Evolutionary conservation across 2,797 vertebrate genomes (phyloP), one percentile per base, ranked within the genome.

Genomic region (Labroides dimidiatus): DNA sequence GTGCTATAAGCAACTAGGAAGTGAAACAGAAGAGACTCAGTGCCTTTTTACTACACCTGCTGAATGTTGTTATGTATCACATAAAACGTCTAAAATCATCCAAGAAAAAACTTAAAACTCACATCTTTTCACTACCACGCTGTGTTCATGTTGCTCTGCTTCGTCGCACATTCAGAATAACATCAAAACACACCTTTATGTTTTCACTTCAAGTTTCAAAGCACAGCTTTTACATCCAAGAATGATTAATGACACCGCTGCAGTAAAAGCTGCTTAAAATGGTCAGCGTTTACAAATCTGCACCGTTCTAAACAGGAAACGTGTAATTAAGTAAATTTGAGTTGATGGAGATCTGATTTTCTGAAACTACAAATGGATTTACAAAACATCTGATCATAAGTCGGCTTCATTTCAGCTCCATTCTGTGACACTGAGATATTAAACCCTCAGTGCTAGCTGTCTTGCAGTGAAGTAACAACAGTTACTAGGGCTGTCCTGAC

Each of bases 21-120:
- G 10, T 58, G 27, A 54, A 4, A n/a, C 41, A 41, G 52, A 33
- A 4, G 30, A 33, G 45, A 77, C 66, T 56, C 41, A 50, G 44
- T 3, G 36, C 42, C 44, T 60, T 11, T 39, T 47, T 47, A 1
- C 13, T 1, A 20, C 16, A 30, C 15, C 2, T 69, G 24, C 19
- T 41, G 7, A 10, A n/a, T 24, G 53, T 44, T 41, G 21, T 54
- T 66, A 57, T 69, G 77, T 66, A 76, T 50, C 24, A 15, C 14
- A 4, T 33, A 7, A 33, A 33, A 33, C 30, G 7, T 8, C 8
- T 6, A 33, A 33, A 33, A 33, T 33, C 30, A 33, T 27, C 27
- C 3, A 33, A 33, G 30, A 33, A 3, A 27, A 6, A 27, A 27
- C 24, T 3, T 6, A 27, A 27, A 27, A 33, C 4, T 33, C 30